phyloP scores from a whole-genome alignment of 2,797 vertebrate species.

The Nothura maculosa region DNA sequence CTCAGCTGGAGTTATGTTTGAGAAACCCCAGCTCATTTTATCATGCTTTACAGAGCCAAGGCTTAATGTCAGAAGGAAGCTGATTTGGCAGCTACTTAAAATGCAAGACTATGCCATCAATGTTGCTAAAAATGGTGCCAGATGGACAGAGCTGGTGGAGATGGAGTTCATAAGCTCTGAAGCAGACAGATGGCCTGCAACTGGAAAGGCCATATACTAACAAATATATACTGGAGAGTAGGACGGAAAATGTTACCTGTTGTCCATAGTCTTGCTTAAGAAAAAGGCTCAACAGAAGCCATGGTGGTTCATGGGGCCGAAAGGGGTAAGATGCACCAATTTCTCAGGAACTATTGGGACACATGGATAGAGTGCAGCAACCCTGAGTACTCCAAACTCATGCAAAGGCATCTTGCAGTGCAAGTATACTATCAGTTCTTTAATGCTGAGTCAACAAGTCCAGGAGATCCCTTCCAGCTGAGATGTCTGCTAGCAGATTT shows the following conservation, averaged over 20 bases:
- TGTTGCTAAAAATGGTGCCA: background rate
- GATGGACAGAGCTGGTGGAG: background rate
- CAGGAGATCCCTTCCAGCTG: background rate
- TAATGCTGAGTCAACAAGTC: background rate
- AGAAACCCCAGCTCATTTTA: background rate
- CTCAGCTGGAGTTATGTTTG: background rate
- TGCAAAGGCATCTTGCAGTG: background rate
- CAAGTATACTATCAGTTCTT: background rate
- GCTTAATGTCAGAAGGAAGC: background rate
- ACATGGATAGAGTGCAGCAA: fast-evolving
- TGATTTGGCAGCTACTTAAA: background rate
- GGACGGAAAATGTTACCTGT: background rate
- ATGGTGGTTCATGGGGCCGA: background rate
- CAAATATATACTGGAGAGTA: background rate
- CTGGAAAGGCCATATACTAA: background rate
- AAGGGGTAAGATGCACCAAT: background rate
- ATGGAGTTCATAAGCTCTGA: background rate
- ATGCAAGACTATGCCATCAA: background rate
- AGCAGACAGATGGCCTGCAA: background rate
- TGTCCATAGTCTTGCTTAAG: background rate
- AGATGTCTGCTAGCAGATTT: background rate
- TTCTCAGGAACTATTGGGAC: background rate
- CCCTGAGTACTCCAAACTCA: background rate
- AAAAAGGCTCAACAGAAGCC: background rate
- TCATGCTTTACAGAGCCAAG: background rate